Evolutionary conservation across 2,888 invertebrate species (phyloP).

Genomic region (Andrena camellia): DNA sequence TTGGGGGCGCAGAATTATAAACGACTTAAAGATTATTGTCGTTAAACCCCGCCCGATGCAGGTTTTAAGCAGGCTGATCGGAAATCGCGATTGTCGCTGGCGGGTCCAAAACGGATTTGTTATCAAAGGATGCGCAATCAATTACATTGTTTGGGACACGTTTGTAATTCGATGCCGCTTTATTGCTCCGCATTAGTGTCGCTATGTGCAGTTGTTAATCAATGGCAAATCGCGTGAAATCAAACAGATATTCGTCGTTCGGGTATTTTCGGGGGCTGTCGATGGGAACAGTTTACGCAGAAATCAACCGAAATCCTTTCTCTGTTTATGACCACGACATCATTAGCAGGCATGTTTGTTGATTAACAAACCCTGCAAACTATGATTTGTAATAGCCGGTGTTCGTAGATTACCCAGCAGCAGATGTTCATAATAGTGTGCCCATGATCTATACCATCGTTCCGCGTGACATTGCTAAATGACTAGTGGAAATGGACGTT

Average conservation of each 20-base stretch:
- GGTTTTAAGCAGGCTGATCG: not conserved
- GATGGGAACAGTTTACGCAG: slow-evolving; percentile 23
- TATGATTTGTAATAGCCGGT: slow-evolving; percentile 25
- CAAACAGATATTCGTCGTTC: slow-evolving; percentile 55
- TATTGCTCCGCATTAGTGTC: slow-evolving; percentile 43
- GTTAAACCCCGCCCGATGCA: not conserved
- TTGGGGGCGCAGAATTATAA: not conserved
- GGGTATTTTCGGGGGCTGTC: slow-evolving; percentile 30
- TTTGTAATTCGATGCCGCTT: slow-evolving; percentile 44
- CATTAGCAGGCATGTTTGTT: slow-evolving; percentile 54
- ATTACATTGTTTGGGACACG: slow-evolving; percentile 48
- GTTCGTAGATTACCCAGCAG: slow-evolving; percentile 41
- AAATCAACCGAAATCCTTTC: slow-evolving; percentile 45
- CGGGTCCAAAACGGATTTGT: slow-evolving; percentile 43
- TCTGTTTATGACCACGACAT: slow-evolving; percentile 43
- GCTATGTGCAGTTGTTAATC: slow-evolving; percentile 39
- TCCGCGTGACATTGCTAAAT: not conserved
- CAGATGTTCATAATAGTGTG: slow-evolving; percentile 23
- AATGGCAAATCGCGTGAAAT: slow-evolving; percentile 53
- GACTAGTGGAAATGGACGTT: not conserved
- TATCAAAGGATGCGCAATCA: slow-evolving; percentile 43
- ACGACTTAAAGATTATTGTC: not conserved
- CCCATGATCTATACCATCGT: not conserved
- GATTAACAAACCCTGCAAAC: slow-evolving; percentile 49
- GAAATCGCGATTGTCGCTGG: slow-evolving; percentile 6